These are phyloP conservation scores for Acipenser transmontanus DNA, from an alignment of 2,797 vertebrate genomes.

Conservation along the genomic window DNA sequence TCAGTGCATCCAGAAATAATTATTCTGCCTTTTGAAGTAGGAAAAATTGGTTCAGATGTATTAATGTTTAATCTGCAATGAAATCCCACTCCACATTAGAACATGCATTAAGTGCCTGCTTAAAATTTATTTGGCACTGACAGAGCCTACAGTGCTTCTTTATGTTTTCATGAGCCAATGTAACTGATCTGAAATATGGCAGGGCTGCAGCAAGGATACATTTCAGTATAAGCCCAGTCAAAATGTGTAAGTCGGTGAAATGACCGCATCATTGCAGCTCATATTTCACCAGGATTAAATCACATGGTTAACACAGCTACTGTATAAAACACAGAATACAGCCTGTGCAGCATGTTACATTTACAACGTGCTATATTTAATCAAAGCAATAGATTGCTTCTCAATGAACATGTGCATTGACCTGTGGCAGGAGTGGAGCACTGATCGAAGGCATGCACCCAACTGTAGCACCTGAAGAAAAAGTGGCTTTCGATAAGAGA, in stretches of 20 bases:
- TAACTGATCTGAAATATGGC: not conserved
- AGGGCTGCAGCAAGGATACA: not conserved
- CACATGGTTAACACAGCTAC: not conserved
- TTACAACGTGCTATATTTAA: too few species aligned
- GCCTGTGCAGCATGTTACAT: too few species aligned
- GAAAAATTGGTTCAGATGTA: not conserved
- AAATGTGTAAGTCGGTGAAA: not conserved
- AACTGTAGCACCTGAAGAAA: too few species aligned
- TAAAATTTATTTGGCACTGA: not conserved
- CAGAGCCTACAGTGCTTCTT: not conserved
- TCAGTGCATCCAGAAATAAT: not conserved
- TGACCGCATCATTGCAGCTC: not conserved
- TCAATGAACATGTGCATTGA: too few species aligned
- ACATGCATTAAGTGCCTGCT: not conserved
- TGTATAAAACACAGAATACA: too few species aligned
- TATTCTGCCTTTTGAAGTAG: slow-evolving; percentile 4
- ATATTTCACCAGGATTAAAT: not conserved
- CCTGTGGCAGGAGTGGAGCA: too few species aligned
- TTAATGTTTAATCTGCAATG: slow-evolving; percentile 3
- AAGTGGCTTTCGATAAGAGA: too few species aligned
- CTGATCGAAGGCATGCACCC: too few species aligned
- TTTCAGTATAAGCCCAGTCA: not conserved
- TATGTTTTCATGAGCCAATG: not conserved
- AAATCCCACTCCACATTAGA: not conserved
- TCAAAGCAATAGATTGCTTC: too few species aligned